Evolutionary conservation across 2,888 invertebrate species (phyloP).

Genomic region (Dexiosoma caninum): DNA sequence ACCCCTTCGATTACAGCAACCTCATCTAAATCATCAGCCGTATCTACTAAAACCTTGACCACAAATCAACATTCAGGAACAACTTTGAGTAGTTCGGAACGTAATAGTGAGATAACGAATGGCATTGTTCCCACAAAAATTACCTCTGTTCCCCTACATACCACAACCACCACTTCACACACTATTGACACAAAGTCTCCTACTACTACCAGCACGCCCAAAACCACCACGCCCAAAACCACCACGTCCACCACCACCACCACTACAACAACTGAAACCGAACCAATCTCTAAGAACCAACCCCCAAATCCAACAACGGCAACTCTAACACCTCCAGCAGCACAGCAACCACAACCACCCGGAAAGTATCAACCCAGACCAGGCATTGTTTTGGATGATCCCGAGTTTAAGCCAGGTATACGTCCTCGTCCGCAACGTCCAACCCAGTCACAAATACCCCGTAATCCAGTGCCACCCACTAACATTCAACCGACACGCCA

Average conservation of each 20-base stretch:
- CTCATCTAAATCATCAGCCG: background rate
- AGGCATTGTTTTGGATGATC: conserved; percentile 91
- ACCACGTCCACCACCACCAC: conserved; percentile 65
- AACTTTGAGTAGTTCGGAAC: conserved; percentile 65
- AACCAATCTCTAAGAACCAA: conserved; percentile 59
- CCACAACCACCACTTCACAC: conserved; percentile 65
- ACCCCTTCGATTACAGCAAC: background rate
- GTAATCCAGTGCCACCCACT: conserved; percentile 64
- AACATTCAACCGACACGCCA: conserved; percentile 77
- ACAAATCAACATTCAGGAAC: conserved; percentile 1
- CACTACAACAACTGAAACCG: conserved; percentile 65
- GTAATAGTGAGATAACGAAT: conserved; percentile 22
- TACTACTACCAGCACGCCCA: conserved; percentile 64
- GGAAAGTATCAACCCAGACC: conserved; percentile 86
- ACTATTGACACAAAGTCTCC: conserved; percentile 62
- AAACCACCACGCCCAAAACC: conserved; percentile 65
- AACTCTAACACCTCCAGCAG: conserved; percentile 63
- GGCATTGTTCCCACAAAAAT: conserved; percentile 65
- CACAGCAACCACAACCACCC: conserved; percentile 68
- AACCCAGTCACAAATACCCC: conserved; percentile 66
- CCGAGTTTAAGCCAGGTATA: conserved; percentile 85
- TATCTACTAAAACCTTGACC: conserved; percentile 35
- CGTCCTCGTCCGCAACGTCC: conserved; percentile 73
- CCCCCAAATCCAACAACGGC: conserved; percentile 51
- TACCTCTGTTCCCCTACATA: conserved; percentile 63